Percentiles rank a stretch among this genome's conserved stretches.
Conservation (phyloP, 92 coral and sea anemone species). For the Actinostola sp. region DNA sequence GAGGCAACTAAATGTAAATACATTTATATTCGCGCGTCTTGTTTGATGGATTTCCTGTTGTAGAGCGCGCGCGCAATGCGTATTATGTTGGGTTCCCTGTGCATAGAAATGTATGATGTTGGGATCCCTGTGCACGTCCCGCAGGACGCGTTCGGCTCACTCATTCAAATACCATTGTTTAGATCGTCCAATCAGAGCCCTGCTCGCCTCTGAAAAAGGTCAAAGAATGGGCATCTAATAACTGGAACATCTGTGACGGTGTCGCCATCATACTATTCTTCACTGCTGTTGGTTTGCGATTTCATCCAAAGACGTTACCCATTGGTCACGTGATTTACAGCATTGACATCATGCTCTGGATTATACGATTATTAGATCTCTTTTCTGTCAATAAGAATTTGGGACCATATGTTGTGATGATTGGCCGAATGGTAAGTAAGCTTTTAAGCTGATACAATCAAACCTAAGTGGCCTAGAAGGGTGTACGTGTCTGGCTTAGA, state of each 20-base stretch:
- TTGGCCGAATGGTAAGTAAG: constrained; percentile 84
- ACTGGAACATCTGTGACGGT: constrained; percentile 83
- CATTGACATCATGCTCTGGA: constrained; percentile 89
- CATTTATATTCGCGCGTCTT: too few relatives aligned
- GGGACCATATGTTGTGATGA: constrained; percentile 89
- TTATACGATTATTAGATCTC: constrained; percentile 75
- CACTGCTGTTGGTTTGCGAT: constrained; percentile 66
- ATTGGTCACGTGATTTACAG: constrained; percentile 80
- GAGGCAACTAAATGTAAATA: too few relatives aligned
- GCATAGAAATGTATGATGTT: too few relatives aligned
- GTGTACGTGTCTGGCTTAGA: too few relatives aligned
- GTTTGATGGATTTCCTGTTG: too few relatives aligned
- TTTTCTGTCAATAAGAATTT: constrained; percentile 81
- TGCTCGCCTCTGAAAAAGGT: constrained; percentile 41
- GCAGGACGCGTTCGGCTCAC: too few relatives aligned
- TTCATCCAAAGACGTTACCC: constrained; percentile 56
- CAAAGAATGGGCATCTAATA: constrained; percentile 79
- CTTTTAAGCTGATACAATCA: too few relatives aligned
- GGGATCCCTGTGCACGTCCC: too few relatives aligned
- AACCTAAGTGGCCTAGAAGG: too few relatives aligned
- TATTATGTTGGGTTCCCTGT: too few relatives aligned
- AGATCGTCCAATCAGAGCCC: constrained; percentile 74
- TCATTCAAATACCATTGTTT: neutral
- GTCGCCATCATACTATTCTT: constrained; percentile 70
- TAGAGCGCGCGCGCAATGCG: too few relatives aligned